These are phyloP conservation scores for Epinotia bilunana DNA, from an alignment of 2,888 invertebrate species.

Conservation along the genomic window DNA sequence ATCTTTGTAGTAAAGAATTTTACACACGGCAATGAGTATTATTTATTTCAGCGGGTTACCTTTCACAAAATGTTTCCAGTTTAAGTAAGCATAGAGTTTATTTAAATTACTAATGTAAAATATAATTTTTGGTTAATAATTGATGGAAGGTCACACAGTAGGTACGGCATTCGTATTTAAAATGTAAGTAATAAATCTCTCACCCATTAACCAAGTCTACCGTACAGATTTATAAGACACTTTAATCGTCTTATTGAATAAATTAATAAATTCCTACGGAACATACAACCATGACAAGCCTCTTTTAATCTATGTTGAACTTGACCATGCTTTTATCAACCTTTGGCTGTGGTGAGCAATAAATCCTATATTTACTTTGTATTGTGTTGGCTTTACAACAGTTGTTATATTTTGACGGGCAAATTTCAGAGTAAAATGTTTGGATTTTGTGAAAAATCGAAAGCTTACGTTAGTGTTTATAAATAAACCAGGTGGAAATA, in stretches of 20 bases:
- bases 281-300: not conserved
- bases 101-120: not conserved
- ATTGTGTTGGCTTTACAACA: not conserved
- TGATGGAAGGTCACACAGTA: no score
- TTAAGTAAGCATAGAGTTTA: not conserved
- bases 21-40: not conserved
- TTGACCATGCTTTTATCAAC: not conserved
- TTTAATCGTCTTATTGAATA: constrained; percentile 9
- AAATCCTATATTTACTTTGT: constrained; percentile 7
- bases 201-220: not conserved
- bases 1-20: not conserved
- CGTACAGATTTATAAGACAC: not conserved
- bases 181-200: not conserved
- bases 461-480: constrained; percentile 16
- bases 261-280: constrained; percentile 10
- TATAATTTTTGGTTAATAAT: no score
- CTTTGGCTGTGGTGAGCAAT: not conserved
- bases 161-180: no score
- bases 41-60: not conserved
- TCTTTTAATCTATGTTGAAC: no score
- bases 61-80: not conserved
- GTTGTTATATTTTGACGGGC: not conserved
- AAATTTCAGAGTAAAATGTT: not conserved
- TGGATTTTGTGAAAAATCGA: not conserved
- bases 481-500: constrained; percentile 11